Conservation (phyloP, 2,113 vertebrate species). For the Elaphurus davidianus region DNA sequence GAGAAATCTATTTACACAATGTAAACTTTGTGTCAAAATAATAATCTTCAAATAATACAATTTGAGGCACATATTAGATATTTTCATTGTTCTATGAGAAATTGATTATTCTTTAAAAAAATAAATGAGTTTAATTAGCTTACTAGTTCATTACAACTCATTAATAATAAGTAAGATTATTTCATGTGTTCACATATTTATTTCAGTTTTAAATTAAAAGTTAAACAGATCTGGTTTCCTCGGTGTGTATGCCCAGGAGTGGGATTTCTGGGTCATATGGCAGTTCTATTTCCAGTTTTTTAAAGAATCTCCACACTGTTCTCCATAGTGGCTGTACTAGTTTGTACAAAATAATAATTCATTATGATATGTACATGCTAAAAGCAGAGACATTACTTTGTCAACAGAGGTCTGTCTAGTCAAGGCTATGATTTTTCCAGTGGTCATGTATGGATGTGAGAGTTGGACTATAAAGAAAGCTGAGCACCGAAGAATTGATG, state of each 20-base stretch:
- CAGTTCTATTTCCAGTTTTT: too few relatives aligned
- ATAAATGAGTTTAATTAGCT: not conserved
- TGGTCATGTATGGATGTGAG: too few relatives aligned
- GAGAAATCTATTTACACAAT: not conserved
- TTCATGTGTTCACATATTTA: not conserved
- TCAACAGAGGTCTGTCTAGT: too few relatives aligned
- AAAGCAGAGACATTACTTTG: too few relatives aligned
- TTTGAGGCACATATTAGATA: not conserved
- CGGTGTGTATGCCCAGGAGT: too few relatives aligned
- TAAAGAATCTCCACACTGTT: too few relatives aligned
- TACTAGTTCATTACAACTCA: not conserved
- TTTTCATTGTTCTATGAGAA: not conserved
- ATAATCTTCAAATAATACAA: constrained; percentile 1
- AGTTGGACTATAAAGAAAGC: too few relatives aligned
- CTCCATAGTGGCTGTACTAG: too few relatives aligned
- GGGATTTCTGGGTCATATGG: too few relatives aligned
- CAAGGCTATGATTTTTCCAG: too few relatives aligned
- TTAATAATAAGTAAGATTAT: not conserved
- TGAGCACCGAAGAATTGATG: too few relatives aligned
- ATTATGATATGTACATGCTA: not conserved
- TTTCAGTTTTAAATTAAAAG: not conserved
- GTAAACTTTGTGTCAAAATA: not conserved
- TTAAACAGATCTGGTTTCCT: not conserved
- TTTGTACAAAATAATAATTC: not conserved
- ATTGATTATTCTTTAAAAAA: not conserved